phyloP scores from a whole-genome alignment of 2,888 invertebrate species.

The Drosophila peninsularis region DNA sequence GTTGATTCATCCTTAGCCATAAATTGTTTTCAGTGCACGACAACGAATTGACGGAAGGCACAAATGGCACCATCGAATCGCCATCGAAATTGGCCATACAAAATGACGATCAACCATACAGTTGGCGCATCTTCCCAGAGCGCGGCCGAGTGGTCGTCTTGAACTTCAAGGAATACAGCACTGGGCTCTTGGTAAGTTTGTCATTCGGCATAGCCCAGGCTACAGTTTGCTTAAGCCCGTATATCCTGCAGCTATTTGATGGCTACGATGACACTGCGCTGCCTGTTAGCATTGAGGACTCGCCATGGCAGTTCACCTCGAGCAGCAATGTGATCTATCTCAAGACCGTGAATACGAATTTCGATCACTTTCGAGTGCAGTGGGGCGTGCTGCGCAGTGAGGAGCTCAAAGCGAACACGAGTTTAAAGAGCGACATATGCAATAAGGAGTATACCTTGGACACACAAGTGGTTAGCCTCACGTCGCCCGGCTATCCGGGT shows the following conservation, averaged over 20 bases:
- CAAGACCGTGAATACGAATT: slow-evolving; percentile 61
- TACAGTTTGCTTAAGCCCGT: neutral
- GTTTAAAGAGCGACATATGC: slow-evolving; percentile 48
- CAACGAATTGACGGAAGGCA: slow-evolving; percentile 69
- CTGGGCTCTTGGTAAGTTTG: slow-evolving; percentile 72
- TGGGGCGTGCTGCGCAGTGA: slow-evolving; percentile 76
- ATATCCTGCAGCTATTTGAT: slow-evolving; percentile 88
- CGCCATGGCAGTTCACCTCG: slow-evolving; percentile 85
- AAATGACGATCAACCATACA: slow-evolving; percentile 66
- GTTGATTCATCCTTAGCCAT: neutral
- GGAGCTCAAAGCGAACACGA: slow-evolving; percentile 26
- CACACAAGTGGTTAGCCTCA: slow-evolving; percentile 81
- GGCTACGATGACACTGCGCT: slow-evolving; percentile 89
- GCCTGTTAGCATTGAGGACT: slow-evolving; percentile 53
- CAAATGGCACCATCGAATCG: slow-evolving; percentile 75
- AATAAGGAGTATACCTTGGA: slow-evolving; percentile 34
- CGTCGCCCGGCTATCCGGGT: slow-evolving; percentile 92
- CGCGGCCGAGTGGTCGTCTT: slow-evolving; percentile 62
- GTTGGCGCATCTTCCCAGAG: slow-evolving; percentile 79
- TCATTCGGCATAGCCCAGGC: too few relatives aligned
- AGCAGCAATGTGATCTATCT: slow-evolving; percentile 88
- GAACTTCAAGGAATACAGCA: slow-evolving; percentile 74
- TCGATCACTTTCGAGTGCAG: slow-evolving; percentile 74
- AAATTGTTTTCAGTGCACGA: slow-evolving; percentile 66
- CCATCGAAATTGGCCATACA: slow-evolving; percentile 70